Evolutionary conservation across 2,888 invertebrate species (phyloP), one percentile per base, ranked within the genome.

Genomic region (Apantesis nais): DNA sequence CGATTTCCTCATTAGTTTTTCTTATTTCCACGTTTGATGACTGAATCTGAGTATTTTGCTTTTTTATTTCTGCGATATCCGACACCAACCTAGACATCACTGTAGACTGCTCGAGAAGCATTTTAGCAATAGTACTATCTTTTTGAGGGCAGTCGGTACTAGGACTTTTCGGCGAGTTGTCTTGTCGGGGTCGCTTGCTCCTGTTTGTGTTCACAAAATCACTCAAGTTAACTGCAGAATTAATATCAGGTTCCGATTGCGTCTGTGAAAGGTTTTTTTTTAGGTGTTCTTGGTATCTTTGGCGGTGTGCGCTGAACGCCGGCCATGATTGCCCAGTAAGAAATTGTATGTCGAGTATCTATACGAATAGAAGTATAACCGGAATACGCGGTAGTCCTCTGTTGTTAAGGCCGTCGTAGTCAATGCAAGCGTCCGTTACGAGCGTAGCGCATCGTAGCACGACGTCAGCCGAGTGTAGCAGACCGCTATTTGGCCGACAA

Each of bases 41-140:
- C 14, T 60, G 60, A 16, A 60, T 60, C 60, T 60, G 60, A 12
- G 19, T 16, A 19, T 64, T 64, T 22, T 64, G 64, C 22, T 44
- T 3, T 29, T 64, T 64, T n/a, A 64, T 64, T 25, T 64, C 64
- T 5, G 29, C 25, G 16, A 64, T 64, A 64, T 64, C 64, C 11
- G 44, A 25, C 16, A 37, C 29, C 14, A 64, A 25, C 16, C 25
- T 25, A 29, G 64, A 25, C 25, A 64, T 64, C 25, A 64, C 9
- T 12, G 44, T 12, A 44, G 64, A 25, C 14, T 64, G 64, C 8
- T 64, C 44, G 9, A 25, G 29, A 12, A 64, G 16, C 41, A 44
- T n/a, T 8, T 41, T 41, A 16, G 44, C 41, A 25, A 64, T 29
- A 29, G 25, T 41, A 29, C 16, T 14, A 16, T 64, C 44, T 44